These are phyloP conservation scores for Pangasius macronema DNA, from an alignment of 2,797 vertebrate genomes.

Conservation along the genomic window DNA sequence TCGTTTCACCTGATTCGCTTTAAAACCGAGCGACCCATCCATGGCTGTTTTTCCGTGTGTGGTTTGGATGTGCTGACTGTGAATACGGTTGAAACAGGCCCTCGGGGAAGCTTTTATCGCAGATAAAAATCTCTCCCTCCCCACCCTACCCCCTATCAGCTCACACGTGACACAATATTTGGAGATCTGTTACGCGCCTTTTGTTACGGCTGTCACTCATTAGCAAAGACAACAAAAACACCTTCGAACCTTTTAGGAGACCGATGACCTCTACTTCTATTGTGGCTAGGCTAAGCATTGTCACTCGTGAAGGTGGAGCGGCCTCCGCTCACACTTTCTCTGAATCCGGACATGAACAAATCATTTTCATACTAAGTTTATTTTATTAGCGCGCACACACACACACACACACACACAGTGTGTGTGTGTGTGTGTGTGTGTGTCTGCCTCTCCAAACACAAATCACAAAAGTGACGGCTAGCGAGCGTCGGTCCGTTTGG, in stretches of 20 bases:
- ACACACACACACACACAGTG: conserved; percentile 6
- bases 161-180: conserved; percentile 36
- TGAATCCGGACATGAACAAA: background rate
- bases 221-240: conserved; percentile 8
- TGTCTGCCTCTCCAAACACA: no score
- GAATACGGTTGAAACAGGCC: conserved; percentile 50
- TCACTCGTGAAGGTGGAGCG: no score
- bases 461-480: no score
- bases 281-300: no score
- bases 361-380: background rate
- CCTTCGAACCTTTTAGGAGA: no score
- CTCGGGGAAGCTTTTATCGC: conserved; percentile 55
- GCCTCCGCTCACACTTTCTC: background rate
- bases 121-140: conserved; percentile 20
- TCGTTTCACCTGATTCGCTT: background rate
- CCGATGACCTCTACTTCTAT: no score
- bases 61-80: background rate
- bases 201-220: conserved; percentile 22
- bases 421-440: no score
- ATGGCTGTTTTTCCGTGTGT: background rate
- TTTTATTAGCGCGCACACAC: conserved; percentile 1
- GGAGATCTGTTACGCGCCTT: conserved; percentile 24
- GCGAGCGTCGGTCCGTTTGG: no score
- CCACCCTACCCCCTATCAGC: background rate
- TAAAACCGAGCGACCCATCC: no score